Evolutionary conservation across 2,888 invertebrate genomes (phyloP).

Genomic region (Latheticus oryzae): DNA sequence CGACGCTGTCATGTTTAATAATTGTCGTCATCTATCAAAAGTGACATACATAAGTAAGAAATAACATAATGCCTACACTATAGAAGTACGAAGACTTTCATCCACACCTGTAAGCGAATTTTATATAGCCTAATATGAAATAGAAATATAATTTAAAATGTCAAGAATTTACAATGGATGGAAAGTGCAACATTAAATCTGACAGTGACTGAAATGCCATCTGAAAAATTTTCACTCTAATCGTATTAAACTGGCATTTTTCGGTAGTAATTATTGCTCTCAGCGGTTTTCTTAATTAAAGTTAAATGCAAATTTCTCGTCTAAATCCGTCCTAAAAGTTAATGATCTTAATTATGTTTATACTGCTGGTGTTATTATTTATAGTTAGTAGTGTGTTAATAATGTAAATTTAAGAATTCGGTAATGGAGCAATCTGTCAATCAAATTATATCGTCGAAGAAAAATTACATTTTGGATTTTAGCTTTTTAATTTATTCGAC

Average conservation of each 20-base stretch:
- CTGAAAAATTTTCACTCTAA: constrained; percentile 1
- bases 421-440: constrained; percentile 2
- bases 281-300: constrained; percentile 18
- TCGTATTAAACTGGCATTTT: constrained; percentile 5
- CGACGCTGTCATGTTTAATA: constrained; percentile 42
- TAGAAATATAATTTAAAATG: constrained; percentile 10
- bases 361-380: constrained; percentile 24
- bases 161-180: too few species aligned
- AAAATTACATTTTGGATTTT: too few species aligned
- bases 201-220: not conserved
- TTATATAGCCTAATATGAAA: constrained; percentile 17
- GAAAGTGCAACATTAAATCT: not conserved
- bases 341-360: constrained; percentile 28
- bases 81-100: constrained; percentile 18
- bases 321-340: constrained; percentile 24
- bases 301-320: constrained; percentile 29
- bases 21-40: constrained; percentile 41
- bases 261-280: constrained; percentile 14
- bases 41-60: constrained; percentile 38
- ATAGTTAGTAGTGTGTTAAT: constrained; percentile 13
- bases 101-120: constrained; percentile 22
- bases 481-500: too few species aligned
- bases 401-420: constrained; percentile 12
- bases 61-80: constrained; percentile 26
- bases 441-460: not conserved